Evolutionary conservation across 2,797 vertebrate genomes (phyloP), one percentile per base, ranked within the genome.

Genomic region (Nyctibius grandis): DNA sequence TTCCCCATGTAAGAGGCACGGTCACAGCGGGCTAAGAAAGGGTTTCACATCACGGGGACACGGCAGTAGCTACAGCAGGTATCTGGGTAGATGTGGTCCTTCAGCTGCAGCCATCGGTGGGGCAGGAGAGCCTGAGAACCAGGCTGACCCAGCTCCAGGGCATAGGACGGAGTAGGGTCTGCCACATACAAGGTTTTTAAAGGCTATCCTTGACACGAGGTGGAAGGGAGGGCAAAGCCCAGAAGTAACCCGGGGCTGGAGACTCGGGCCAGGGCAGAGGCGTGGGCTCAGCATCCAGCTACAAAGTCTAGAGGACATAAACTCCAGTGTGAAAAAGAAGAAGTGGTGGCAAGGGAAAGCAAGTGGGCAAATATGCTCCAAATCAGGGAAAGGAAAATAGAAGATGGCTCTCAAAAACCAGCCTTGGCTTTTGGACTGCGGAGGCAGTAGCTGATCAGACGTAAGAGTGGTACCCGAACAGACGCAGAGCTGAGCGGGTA

Each of bases 351-450:
- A 10, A 73, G 26, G 65, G 31, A 88, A 86, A 33, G 21, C 42
- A 77, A 53, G 34, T 9, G 36, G 29, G 28, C 21, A 70, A 60
- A 68, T 72, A 57, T 73, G 15, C 13, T 89, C 57, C 40, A 74
- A 57, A 84, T 51, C 29, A 61, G 56, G 47, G 48, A 77, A 72
- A 79, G 13, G 9, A 78, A 91, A 88, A 74, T 7, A 64, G 53
- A 95, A 92, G 51, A 84, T 94, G 82, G 77, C 56, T 87, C 74
- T 93, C 79, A 81, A 56, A 81, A 94, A 8, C 5, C 28, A 59
- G 60, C 69, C 18, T 36, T 61, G 47, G 29, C 40, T 91, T 69
- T 85, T 3, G 36, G 72, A 45, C 36, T 56, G 54, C 7, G 8
- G 48, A 81, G 69, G 40, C 2, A 0, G 76, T 31, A 76, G 57